A percentile compares a stretch with the other conserved stretches of the same genome.
These are phyloP conservation scores for Drosophila equinoxialis DNA, from an alignment of 1,140 invertebrate species.

Conservation along the genomic window DNA sequence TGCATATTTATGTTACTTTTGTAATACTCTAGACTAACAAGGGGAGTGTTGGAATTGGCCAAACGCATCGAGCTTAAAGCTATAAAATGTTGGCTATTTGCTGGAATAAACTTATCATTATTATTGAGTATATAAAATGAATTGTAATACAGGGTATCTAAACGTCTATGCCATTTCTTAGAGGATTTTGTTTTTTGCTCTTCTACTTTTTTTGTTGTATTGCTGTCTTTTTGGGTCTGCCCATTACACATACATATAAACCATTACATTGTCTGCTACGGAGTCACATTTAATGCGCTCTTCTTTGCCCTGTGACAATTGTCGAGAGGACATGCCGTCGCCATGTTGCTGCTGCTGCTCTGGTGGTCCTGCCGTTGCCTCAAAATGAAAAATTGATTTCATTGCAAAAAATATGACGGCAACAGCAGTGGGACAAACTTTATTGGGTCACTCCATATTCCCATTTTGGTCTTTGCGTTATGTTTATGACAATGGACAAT, in stretches of 20 bases:
- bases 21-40: not conserved
- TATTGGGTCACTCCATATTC: conserved; percentile 60
- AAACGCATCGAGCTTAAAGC: too few species aligned
- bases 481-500: conserved; percentile 55
- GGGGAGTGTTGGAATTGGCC: not conserved
- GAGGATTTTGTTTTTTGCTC: conserved; percentile 22
- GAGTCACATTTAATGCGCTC: conserved; percentile 57
- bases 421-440: conserved; percentile 46
- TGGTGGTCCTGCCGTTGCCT: conserved; percentile 33
- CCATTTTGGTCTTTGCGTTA: conserved; percentile 46
- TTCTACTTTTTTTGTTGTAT: conserved; percentile 32
- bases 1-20: conserved; percentile 60
- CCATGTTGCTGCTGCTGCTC: conserved; percentile 26
- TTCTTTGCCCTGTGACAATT: conserved; percentile 47
- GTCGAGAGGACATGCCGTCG: conserved; percentile 42
- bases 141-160: not conserved
- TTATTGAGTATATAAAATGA: too few species aligned
- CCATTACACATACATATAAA: conserved; percentile 54
- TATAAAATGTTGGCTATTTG: too few species aligned
- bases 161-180: not conserved
- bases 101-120: too few species aligned
- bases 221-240: conserved; percentile 28
- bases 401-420: conserved; percentile 61
- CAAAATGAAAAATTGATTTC: conserved; percentile 78
- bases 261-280: conserved; percentile 63